Evolutionary conservation across 2,888 invertebrate genomes (phyloP).

Genomic region (Caenorhabditis wallacei): DNA sequence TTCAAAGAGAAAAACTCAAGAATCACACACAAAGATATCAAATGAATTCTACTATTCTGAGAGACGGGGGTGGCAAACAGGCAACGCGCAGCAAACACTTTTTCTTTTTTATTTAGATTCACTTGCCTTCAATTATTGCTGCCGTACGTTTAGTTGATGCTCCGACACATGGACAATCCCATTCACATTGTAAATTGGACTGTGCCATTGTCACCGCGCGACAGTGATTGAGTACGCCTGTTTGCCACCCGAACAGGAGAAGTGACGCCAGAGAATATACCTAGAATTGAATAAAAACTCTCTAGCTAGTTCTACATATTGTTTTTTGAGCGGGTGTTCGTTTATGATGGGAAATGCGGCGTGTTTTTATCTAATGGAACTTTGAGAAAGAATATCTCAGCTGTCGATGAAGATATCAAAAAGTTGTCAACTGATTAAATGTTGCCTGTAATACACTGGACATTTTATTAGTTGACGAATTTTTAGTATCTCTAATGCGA

Average conservation of each 20-base stretch:
- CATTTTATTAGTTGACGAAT: too few relatives aligned
- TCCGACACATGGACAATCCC: slow-evolving; percentile 82
- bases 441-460: too few relatives aligned
- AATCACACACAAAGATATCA: not conserved
- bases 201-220: slow-evolving; percentile 81
- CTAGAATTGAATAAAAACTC: slow-evolving; percentile 59
- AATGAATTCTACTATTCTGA: not conserved
- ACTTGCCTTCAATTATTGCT: slow-evolving; percentile 80
- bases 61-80: slow-evolving; percentile 63
- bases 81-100: slow-evolving; percentile 6
- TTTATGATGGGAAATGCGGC: too few relatives aligned
- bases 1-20: not conserved
- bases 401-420: too few relatives aligned
- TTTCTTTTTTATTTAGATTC: not conserved
- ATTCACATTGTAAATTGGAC: slow-evolving; percentile 81
- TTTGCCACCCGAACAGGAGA: slow-evolving; percentile 82
- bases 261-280: slow-evolving; percentile 80
- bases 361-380: too few relatives aligned
- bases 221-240: slow-evolving; percentile 80
- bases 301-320: not conserved
- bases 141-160: slow-evolving; percentile 80
- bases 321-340: too few relatives aligned
- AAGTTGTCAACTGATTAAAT: too few relatives aligned
- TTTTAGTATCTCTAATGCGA: too few relatives aligned
- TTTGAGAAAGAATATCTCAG: too few relatives aligned